phyloP scores from a whole-genome alignment of 2,797 vertebrate species.

The Simalia tracyae region DNA sequence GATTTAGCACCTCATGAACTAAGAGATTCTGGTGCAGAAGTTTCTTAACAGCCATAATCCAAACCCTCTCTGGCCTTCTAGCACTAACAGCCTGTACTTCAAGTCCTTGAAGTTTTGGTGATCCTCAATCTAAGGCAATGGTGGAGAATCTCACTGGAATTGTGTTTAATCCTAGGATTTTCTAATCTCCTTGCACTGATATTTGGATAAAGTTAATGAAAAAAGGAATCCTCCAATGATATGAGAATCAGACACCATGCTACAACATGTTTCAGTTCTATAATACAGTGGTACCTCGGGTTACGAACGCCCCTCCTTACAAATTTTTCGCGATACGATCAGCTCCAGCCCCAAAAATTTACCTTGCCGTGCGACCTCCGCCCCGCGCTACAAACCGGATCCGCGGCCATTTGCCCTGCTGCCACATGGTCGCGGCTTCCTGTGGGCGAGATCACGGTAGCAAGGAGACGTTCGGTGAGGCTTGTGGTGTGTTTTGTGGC shows the following conservation, averaged over 20 bases:
- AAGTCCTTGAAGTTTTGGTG: background rate
- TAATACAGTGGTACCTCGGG: too few species aligned
- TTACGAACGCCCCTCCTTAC: too few species aligned
- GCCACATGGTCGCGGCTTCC: too few species aligned
- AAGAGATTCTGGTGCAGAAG: background rate
- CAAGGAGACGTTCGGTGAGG: too few species aligned
- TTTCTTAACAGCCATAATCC: background rate
- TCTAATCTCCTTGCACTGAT: background rate
- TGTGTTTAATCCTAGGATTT: background rate
- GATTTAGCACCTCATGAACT: background rate
- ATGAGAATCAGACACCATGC: background rate
- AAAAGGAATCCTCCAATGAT: background rate
- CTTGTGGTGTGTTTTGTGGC: too few species aligned
- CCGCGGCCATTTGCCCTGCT: too few species aligned
- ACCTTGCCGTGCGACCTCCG: too few species aligned
- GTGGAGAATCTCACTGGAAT: background rate
- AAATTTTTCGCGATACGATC: too few species aligned
- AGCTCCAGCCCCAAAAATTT: too few species aligned
- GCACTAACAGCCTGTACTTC: background rate
- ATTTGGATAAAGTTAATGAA: background rate
- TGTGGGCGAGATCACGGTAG: too few species aligned
- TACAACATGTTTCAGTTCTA: background rate
- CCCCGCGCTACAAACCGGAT: too few species aligned
- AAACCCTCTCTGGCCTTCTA: background rate
- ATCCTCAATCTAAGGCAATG: background rate